Evolutionary conservation across 2,888 invertebrate genomes (phyloP).

Genomic region (Sisyra nigra): DNA sequence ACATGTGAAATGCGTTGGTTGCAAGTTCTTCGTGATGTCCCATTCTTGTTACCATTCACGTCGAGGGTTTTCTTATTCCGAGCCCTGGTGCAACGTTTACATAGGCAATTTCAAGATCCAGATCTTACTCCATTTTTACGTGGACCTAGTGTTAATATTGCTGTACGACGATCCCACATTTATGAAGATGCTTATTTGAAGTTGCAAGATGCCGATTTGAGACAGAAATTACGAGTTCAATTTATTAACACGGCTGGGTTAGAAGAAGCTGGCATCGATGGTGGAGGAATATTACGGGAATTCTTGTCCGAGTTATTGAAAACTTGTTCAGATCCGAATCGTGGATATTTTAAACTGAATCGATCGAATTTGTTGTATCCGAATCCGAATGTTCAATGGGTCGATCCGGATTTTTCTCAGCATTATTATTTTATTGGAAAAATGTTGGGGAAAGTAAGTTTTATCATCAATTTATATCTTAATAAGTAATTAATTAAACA

Average conservation of each 20-base stretch:
- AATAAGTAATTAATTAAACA: constrained; percentile 5
- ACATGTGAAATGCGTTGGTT: constrained; percentile 76
- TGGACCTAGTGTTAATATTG: constrained; percentile 30
- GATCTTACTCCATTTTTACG: constrained; percentile 15
- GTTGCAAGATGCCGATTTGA: constrained; percentile 57
- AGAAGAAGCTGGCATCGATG: constrained; percentile 94
- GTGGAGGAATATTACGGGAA: constrained; percentile 92
- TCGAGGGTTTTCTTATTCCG: constrained; percentile 77
- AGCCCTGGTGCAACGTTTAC: constrained; percentile 35
- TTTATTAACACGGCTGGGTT: constrained; percentile 80
- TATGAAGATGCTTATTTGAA: constrained; percentile 82
- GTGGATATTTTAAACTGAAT: constrained; percentile 82
- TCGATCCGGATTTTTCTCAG: constrained; percentile 71
- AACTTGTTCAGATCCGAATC: constrained; percentile 91
- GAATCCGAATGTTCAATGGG: constrained; percentile 77
- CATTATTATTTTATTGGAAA: constrained; percentile 93
- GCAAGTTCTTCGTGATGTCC: constrained; percentile 79
- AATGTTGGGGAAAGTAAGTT: constrained; percentile 69
- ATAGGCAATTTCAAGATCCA: constrained; percentile 21
- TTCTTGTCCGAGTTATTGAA: constrained; percentile 86
- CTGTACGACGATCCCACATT: constrained; percentile 76
- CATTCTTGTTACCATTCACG: constrained; percentile 86
- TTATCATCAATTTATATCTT: background rate
- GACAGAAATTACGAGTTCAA: constrained; percentile 73
- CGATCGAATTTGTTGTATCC: constrained; percentile 90